Evolutionary conservation across 2,888 invertebrate genomes (phyloP), one percentile per base, ranked within the genome.

Genomic region (Scrobipalpa costella): DNA sequence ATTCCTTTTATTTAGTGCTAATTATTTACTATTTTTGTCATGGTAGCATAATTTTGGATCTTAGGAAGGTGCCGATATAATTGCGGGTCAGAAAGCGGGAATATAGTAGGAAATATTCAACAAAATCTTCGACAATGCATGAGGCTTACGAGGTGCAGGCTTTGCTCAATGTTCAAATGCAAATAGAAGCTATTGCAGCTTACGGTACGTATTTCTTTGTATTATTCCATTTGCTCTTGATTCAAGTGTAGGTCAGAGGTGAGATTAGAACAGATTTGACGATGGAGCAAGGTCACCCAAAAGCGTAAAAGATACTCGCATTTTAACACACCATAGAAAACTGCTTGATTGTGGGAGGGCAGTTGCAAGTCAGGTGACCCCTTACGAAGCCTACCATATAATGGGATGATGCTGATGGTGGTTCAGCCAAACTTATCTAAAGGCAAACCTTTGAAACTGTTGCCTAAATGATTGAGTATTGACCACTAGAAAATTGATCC

Each of bases 121-220:
- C 6, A 44, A n/a, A 44, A 44, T 44, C 33, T 44, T 49, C 49
- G 64, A 79, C 61, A 71, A 97, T 97, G 96, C 96, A 97, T 75
- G 96, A 97, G 82, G 97, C 98, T 0, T 98, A 97, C 79, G 95
- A 95, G 81, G 93, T 95, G 67, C 94, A 94, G 49, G 94, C 96
- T 69, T 55, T 98, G 73, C 93, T 98, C 67, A 98, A 96, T 85
- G 92, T 97, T 68, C 95, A 96, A 5, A 94, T 96, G 61, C 97
- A 97, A 85, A 98, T 99, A 69, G 98, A 98, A 88, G 95, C 97
- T 19, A 96, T 98, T 72, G 95, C 98, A 67, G 98, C 98, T 60
- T 98, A 96, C 84, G 97, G 98, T 98, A 92, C 92, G 81, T 55
- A 38, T 36, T 27, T 27, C 5, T 27, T 3, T 5, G 27, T 27